Evolutionary conservation across 2,113 vertebrate species (phyloP).

Genomic region (Nothobranchius furzeri): DNA sequence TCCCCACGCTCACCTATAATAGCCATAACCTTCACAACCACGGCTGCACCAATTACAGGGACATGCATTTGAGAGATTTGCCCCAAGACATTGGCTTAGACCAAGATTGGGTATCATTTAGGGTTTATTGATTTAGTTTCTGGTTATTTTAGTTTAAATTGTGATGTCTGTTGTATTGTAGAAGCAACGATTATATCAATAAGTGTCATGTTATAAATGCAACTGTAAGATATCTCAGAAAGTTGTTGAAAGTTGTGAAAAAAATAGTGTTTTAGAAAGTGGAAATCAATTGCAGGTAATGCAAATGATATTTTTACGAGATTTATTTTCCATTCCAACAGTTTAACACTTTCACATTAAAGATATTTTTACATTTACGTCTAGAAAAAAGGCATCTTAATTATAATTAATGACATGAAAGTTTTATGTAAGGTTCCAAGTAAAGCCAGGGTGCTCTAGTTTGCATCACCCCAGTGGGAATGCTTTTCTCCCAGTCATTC

Average conservation of each 20-base stretch:
- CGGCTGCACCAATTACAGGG: constrained; percentile 65
- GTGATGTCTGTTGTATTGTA: background rate
- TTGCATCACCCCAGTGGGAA: constrained; percentile 23
- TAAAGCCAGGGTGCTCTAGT: background rate
- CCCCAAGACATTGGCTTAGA: constrained; percentile 41
- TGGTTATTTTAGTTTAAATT: constrained; percentile 11
- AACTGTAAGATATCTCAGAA: background rate
- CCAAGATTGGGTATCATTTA: constrained; percentile 21
- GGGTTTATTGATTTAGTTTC: constrained; percentile 45
- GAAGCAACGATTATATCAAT: constrained; percentile 1
- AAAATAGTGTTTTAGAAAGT: background rate
- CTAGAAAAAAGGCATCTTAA: background rate
- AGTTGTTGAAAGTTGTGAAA: background rate
- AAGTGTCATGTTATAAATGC: background rate
- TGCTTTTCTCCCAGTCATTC: constrained; percentile 41
- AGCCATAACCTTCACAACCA: constrained; percentile 55
- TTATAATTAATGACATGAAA: background rate
- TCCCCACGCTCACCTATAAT: constrained; percentile 61
- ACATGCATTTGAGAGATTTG: constrained; percentile 38
- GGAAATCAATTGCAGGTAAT: background rate
- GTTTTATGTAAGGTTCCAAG: constrained; percentile 5
- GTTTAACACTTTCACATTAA: too few species aligned
- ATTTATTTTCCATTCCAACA: too few species aligned
- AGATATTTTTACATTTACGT: background rate
- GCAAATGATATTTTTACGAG: background rate